phyloP scores from a whole-genome alignment of 2,797 vertebrate species.

The Enteromius trimaculatus region DNA sequence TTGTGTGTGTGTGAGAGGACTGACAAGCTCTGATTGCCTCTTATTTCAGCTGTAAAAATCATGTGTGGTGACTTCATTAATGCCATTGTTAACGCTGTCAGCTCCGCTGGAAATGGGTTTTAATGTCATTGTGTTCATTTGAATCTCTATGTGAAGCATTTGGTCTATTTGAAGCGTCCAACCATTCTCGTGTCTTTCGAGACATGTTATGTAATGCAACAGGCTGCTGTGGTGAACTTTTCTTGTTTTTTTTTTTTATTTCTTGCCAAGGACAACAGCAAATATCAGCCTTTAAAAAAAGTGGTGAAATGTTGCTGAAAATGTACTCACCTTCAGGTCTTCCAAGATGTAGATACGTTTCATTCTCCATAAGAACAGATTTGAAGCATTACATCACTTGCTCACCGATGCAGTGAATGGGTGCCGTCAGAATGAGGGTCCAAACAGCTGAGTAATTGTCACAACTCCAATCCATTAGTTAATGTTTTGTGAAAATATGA shows the following conservation, averaged over 20 bases:
- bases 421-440: neutral
- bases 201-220: constrained; percentile 25
- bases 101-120: constrained; percentile 56
- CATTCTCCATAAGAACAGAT: neutral
- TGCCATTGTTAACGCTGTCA: constrained; percentile 57
- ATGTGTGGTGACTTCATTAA: constrained; percentile 68
- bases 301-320: neutral
- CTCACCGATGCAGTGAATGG: neutral
- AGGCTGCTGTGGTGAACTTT: neutral
- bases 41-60: constrained; percentile 53
- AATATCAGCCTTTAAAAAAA: neutral
- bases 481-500: neutral
- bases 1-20: constrained; percentile 7
- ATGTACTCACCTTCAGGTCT: neutral
- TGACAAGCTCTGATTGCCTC: constrained; percentile 34
- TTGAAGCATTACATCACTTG: neutral
- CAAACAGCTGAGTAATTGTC: neutral
- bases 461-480: neutral
- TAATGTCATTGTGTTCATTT: constrained; percentile 47
- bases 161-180: neutral
- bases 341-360: neutral
- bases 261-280: constrained; percentile 2
- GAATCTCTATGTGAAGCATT: constrained; percentile 23
- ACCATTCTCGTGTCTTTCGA: neutral
- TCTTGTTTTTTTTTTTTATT: neutral